These are phyloP conservation scores for Otolemur crassicaudatus DNA, from an alignment of 2,797 vertebrate genomes.

Conservation along the genomic window DNA sequence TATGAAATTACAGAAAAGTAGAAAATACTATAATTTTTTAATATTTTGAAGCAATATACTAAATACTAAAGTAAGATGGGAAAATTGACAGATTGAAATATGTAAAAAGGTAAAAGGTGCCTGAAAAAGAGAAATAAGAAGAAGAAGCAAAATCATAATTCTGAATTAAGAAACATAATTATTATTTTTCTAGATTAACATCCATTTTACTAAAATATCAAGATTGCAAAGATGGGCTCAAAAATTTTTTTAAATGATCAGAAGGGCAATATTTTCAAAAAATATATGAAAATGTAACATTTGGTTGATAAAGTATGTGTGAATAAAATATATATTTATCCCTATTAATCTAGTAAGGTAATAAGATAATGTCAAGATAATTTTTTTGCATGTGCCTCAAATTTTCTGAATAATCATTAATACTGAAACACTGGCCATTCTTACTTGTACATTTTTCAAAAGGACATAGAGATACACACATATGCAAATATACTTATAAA, in stretches of 20 bases:
- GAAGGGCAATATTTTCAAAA: background rate
- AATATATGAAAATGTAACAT: background rate
- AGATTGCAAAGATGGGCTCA: background rate
- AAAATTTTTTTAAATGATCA: background rate
- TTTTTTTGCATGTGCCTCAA: background rate
- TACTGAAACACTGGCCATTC: background rate
- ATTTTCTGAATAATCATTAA: background rate
- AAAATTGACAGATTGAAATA: background rate
- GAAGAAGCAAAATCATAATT: background rate
- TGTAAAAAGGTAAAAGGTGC: background rate
- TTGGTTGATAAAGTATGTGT: background rate
- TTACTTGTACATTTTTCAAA: background rate
- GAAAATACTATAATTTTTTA: background rate
- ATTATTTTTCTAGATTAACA: background rate
- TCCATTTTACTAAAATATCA: background rate
- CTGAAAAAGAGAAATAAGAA: background rate
- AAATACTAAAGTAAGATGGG: background rate
- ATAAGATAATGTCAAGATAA: background rate
- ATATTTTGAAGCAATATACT: background rate
- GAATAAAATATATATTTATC: background rate
- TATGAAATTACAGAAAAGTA: background rate
- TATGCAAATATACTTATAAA: background rate
- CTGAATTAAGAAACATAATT: background rate
- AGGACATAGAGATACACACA: fast-evolving
- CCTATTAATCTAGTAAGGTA: background rate